Evolutionary conservation across 2,888 invertebrate genomes (phyloP), one percentile per base, ranked within the genome.

Genomic region (Stenchaetothrips biformis): DNA sequence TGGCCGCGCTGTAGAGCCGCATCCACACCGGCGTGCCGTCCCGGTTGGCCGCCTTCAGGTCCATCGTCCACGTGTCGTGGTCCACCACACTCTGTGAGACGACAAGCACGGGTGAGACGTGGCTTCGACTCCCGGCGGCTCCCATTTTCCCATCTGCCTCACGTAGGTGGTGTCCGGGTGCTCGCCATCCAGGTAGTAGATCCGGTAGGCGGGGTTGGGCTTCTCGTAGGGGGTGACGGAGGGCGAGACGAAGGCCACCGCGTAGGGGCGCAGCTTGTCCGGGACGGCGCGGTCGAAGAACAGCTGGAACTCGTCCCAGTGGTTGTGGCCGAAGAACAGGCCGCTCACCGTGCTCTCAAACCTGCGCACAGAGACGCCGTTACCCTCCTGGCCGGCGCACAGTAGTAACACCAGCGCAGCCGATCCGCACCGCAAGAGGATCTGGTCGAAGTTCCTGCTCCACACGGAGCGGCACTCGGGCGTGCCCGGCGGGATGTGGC

Each of bases 111-210:
- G 18, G 37, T 25, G 27, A 13, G 27, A 77, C 48, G 78, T 1
- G 67, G n/a, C 27, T 49, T 18, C 48, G 21, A 78, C 18, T 9
- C 48, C 21, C 25, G 49, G 18, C 78, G 16, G 21, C 7, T n/a
- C 27, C 27, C 11, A 47, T 27, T 47, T 79, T 79, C 0, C 18
- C 18, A 0, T 48, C 49, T 1, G 78, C 18, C 80, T 80, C 27
- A 80, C 80, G 48, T 77, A 48, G 27, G 80, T 80, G 18, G 80
- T n/a, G 48, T 48, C 78, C 11, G 74, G 77, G 49, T 77, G 62
- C 25, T 80, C 80, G 47, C 80, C 80, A 48, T 80, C 80, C 11
- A 80, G n/a, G 77, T 80, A 62, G 48, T 80, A 80, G 48, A 80
- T 80, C 16, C 80, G 74, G 77, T 77, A 80, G 27, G 77, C 80